Evolutionary conservation across 2,113 vertebrate genomes (phyloP).

Genomic region (Ictalurus furcatus): DNA sequence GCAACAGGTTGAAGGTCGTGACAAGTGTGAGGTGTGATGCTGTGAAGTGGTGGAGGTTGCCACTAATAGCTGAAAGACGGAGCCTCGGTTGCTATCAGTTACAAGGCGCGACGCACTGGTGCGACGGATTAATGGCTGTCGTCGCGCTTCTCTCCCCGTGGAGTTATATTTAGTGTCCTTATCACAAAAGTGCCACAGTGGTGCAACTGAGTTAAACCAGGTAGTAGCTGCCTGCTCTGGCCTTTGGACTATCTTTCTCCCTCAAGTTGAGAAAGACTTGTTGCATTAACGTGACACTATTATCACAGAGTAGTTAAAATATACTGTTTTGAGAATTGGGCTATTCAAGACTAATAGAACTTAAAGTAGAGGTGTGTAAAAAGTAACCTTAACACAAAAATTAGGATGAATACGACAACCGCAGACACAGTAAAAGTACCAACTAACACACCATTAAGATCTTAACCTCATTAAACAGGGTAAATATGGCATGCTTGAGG

Average conservation of each 20-base stretch:
- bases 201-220: slow-evolving; percentile 57
- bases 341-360: not conserved
- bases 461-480: slow-evolving; percentile 15
- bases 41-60: slow-evolving; percentile 11
- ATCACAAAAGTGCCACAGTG: slow-evolving; percentile 57
- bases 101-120: slow-evolving; percentile 20
- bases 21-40: not conserved
- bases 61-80: slow-evolving; percentile 33
- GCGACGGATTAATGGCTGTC: slow-evolving; percentile 57
- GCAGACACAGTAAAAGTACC: not conserved
- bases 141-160: slow-evolving; percentile 51
- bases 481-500: slow-evolving; percentile 48
- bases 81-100: slow-evolving; percentile 46
- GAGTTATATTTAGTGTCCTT: slow-evolving; percentile 64
- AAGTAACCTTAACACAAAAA: not conserved
- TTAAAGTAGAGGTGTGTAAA: not conserved
- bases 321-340: not conserved
- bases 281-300: not conserved
- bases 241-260: slow-evolving; percentile 9
- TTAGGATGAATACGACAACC: not conserved
- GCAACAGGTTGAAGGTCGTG: not conserved
- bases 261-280: not conserved
- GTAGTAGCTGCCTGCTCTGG: slow-evolving; percentile 24
- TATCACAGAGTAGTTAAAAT: not conserved
- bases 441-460: slow-evolving; percentile 25